These are phyloP conservation scores for Macrostomum lignano DNA, from an alignment of 1,140 invertebrate genomes.

Conservation along the genomic window DNA sequence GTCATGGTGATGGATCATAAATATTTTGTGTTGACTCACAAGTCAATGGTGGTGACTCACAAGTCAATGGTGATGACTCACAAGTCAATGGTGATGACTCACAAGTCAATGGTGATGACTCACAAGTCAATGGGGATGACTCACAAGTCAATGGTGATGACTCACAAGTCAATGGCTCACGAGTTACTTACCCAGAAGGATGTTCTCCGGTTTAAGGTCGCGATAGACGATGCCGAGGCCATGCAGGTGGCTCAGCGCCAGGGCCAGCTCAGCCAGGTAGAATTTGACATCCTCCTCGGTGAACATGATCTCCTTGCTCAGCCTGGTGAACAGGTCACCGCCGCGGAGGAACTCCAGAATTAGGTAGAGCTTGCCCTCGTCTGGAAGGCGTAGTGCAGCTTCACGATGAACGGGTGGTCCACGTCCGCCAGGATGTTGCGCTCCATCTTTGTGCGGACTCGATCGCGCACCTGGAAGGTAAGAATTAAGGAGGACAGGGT, in stretches of 20 bases:
- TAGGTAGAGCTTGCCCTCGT: constrained; percentile 87
- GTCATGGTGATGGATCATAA: too few relatives aligned
- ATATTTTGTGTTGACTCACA: too few relatives aligned
- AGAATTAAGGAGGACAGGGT: constrained; percentile 5
- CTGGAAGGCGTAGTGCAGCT: constrained; percentile 87
- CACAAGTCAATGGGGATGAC: too few relatives aligned
- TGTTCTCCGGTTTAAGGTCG: constrained; percentile 95
- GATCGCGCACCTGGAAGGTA: constrained; percentile 46
- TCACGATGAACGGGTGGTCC: constrained; percentile 87
- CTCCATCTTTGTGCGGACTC: constrained; percentile 83
- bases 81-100: too few relatives aligned
- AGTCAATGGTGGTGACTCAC: too few relatives aligned
- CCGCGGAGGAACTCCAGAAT: constrained; percentile 88
- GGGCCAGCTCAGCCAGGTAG: constrained; percentile 82
- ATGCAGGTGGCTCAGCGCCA: constrained; percentile 87
- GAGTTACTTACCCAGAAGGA: constrained; percentile 61
- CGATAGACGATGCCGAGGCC: constrained; percentile 59
- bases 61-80: too few relatives aligned
- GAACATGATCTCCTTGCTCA: constrained; percentile 62
- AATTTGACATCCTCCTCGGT: constrained; percentile 81
- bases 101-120: too few relatives aligned
- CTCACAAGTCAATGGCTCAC: too few relatives aligned
- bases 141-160: too few relatives aligned
- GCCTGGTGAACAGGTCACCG: constrained; percentile 78
- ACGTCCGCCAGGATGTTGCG: constrained; percentile 91